A percentile compares a stretch with the other conserved stretches of the same genome.
These are phyloP conservation scores for Aquatica leii DNA, from an alignment of 2,888 invertebrate genomes.

Conservation along the genomic window DNA sequence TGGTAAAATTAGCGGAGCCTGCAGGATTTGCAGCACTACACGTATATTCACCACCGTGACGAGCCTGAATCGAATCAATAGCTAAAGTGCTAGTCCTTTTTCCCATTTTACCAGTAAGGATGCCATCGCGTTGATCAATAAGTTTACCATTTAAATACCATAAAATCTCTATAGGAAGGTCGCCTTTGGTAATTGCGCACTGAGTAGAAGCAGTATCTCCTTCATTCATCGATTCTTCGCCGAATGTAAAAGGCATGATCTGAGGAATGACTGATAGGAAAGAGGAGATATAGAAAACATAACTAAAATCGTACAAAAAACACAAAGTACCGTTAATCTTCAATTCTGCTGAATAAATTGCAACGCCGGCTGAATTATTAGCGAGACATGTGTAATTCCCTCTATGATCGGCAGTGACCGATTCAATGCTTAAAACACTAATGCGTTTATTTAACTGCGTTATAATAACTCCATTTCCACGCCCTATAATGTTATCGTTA, in stretches of 20 bases:
- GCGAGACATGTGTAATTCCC: conserved; percentile 82
- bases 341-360: conserved; percentile 72
- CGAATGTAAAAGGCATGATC: conserved; percentile 59
- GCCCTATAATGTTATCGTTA: conserved; percentile 64
- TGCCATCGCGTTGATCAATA: conserved; percentile 45
- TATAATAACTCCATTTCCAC: conserved; percentile 64
- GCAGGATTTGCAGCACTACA: conserved; percentile 80
- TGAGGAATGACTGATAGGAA: conserved; percentile 35
- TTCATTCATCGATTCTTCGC: conserved; percentile 70
- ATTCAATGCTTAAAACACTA: conserved; percentile 74
- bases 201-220: conserved; percentile 74
- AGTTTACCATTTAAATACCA: conserved; percentile 76
- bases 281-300: conserved; percentile 52
- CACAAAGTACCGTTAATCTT: conserved; percentile 72
- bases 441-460: conserved; percentile 70
- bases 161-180: conserved; percentile 74
- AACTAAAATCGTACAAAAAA: conserved; percentile 64
- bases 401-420: conserved; percentile 74
- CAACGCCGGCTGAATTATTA: conserved; percentile 74
- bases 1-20: conserved; percentile 72
- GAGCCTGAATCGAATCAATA: conserved; percentile 74
- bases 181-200: conserved; percentile 77
- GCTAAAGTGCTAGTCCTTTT: conserved; percentile 71
- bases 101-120: conserved; percentile 58
- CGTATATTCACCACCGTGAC: conserved; percentile 79